Evolutionary conservation across 1,140 invertebrate species (phyloP).

Genomic region (Archivesica marissinica): DNA sequence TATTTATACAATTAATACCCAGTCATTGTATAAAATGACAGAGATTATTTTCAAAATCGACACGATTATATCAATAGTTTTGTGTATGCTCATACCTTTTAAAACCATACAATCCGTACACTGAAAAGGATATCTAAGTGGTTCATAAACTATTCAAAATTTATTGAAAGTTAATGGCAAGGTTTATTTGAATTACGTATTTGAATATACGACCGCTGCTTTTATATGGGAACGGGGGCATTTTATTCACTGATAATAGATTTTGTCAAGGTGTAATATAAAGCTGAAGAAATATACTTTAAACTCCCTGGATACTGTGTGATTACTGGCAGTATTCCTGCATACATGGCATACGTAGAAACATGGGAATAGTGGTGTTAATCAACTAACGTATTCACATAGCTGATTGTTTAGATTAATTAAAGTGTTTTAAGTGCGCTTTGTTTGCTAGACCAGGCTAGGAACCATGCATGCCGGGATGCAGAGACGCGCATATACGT

Average conservation of each 20-base stretch:
- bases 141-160: conserved; percentile 34
- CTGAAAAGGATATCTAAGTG: conserved; percentile 28
- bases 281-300: background rate
- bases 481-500: conserved; percentile 18
- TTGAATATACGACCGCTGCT: conserved; percentile 24
- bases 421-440: background rate
- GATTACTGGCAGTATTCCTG: conserved; percentile 11
- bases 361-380: background rate
- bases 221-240: conserved; percentile 20
- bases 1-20: conserved; percentile 8
- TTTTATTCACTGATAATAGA: conserved; percentile 56
- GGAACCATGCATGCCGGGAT: background rate
- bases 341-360: background rate
- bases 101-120: background rate
- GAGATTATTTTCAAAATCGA: conserved; percentile 33
- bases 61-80: conserved; percentile 8
- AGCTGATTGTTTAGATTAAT: background rate
- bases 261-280: conserved; percentile 38
- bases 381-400: background rate
- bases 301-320: conserved; percentile 7
- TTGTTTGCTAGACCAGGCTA: background rate
- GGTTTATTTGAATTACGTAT: conserved; percentile 22
- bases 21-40: background rate
- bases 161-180: conserved; percentile 56
- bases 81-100: conserved; percentile 5